Base-by-base conservation (phyloP, 2,113 vertebrate genomes). In the Pteropus alecto region DNA sequence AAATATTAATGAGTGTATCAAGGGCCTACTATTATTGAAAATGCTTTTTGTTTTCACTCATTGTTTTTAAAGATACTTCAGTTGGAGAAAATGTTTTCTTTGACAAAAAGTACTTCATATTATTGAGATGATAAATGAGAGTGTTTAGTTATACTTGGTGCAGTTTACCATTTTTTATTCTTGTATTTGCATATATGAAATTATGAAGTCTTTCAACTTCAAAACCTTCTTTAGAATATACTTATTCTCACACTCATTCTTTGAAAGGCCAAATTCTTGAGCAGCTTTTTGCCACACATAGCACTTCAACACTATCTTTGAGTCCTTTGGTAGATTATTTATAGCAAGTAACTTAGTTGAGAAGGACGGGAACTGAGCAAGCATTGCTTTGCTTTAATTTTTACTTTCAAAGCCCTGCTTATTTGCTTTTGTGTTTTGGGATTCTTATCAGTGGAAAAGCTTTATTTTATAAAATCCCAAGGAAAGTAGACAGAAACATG, bases 41-140 rank as follows among this genome's bases (percentile, higher is more conserved):
- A 71, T 76, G 68, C 10, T 28, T 88, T 91, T 87, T 61, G 26
- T 90, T 89, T 94, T 48, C 54, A 54, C 18, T 89, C 16, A 38
- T 79, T 38, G 51, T 51, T 95, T 92, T 51, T 68, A 71, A 96
- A 77, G 94, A 73, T 6, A n/a, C 11, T 77, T 61, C 63, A 78
- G n/a, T 77, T 93, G 79, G 15, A 54, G 78, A 94, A 95, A 95
- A 93, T 73, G 21, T 90, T 92, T 95, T 93, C 51, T 63, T 97
- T 85, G 58, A 41, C 8, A 43, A 86, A 67, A 85, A 41, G 6
- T 81, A 9, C 43, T 73, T 84, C 22, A 30, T 84, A 61, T 90
- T 90, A 65, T 43, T 92, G 56, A 70, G 48, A 68, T 93, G 21
- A 61, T 85, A 76, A 83, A 6, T 78, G 5, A 90, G 54, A 83